Conservation (phyloP, 2,113 vertebrate species). For the Argyrosomus japonicus region DNA sequence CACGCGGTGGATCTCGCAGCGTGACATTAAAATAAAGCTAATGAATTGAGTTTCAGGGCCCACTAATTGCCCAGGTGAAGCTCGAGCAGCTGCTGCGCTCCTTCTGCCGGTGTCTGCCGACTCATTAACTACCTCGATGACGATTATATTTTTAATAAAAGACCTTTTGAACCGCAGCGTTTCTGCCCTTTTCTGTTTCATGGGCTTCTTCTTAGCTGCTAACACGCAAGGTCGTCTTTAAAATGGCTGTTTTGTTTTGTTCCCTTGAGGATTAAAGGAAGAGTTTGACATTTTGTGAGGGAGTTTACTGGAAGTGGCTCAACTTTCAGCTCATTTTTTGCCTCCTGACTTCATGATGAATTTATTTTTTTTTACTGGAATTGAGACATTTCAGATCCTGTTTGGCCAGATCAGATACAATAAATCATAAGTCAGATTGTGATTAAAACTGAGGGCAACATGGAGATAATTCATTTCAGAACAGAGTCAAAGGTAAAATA, state of each 20-base stretch:
- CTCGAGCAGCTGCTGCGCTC: slow-evolving; percentile 1
- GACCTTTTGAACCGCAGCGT: background rate
- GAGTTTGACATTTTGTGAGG: background rate
- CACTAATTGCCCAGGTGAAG: slow-evolving; percentile 29
- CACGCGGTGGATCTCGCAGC: background rate
- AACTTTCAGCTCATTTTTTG: slow-evolving; percentile 3
- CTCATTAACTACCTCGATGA: slow-evolving; percentile 29
- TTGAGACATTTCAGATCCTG: background rate
- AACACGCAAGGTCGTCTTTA: background rate
- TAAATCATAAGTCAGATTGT: background rate
- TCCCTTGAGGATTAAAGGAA: too few species aligned
- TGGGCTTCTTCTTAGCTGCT: background rate
- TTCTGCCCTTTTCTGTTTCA: background rate
- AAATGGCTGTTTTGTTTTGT: too few species aligned
- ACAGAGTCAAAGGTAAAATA: background rate
- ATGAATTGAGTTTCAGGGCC: slow-evolving; percentile 34
- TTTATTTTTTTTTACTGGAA: too few species aligned
- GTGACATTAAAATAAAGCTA: slow-evolving; percentile 44
- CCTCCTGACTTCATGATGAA: background rate
- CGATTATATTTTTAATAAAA: background rate
- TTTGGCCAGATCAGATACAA: background rate
- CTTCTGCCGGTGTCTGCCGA: slow-evolving; percentile 5
- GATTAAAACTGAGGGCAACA: background rate
- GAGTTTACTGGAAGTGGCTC: background rate
- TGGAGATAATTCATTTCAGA: background rate